Percentiles rank a stretch among this genome's conserved stretches.
phyloP scores from a whole-genome alignment of 2,113 vertebrate species.

The Lepus americanus region DNA sequence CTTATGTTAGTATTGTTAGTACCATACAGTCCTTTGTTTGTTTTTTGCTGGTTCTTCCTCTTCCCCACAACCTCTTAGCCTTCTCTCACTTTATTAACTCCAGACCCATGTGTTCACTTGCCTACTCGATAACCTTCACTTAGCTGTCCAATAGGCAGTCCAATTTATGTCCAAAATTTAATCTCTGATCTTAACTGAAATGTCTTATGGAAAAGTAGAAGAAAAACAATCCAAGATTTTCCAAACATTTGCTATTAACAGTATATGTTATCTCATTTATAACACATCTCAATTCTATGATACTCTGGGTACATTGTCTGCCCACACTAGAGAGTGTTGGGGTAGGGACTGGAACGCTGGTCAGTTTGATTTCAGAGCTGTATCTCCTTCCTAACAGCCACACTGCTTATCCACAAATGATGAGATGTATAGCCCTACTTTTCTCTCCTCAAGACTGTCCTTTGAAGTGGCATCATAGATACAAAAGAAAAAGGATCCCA shows the following conservation, averaged over 20 bases:
- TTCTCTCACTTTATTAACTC: not conserved
- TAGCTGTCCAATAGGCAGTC: not conserved
- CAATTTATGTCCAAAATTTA: constrained; percentile 25
- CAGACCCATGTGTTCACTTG: not conserved
- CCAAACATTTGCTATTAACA: not conserved
- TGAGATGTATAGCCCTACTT: not conserved
- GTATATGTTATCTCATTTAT: not conserved
- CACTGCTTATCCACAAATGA: not conserved
- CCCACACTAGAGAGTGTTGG: not conserved
- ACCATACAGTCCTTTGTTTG: not conserved
- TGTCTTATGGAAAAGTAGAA: constrained; percentile 33
- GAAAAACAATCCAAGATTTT: constrained; percentile 17
- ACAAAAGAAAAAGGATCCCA: not conserved
- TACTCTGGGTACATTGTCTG: not conserved
- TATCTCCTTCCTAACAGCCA: not conserved
- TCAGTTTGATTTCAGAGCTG: not conserved
- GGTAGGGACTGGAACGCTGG: not conserved
- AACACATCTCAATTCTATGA: not conserved
- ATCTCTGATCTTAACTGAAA: constrained; percentile 31
- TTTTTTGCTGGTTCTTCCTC: not conserved
- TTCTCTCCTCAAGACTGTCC: not conserved
- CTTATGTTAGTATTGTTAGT: not conserved
- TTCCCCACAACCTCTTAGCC: not conserved
- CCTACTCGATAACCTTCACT: not conserved
- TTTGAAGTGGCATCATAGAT: constrained; percentile 10